Evolutionary conservation across 1,140 invertebrate genomes (phyloP).

Genomic region (Pseudomyrmex cubaensis): DNA sequence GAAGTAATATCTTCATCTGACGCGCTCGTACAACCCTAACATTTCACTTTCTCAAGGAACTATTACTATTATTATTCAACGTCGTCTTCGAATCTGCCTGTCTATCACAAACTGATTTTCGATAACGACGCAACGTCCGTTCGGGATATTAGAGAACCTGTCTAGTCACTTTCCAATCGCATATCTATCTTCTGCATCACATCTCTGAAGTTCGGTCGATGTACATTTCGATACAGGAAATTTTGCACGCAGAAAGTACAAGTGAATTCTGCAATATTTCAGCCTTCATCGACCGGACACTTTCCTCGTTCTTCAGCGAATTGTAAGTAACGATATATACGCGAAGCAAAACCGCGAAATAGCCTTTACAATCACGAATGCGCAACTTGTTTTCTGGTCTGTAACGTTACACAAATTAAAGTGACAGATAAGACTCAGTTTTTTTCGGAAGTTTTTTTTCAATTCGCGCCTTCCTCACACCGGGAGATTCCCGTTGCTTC

Average conservation of each 20-base stretch:
- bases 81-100: not conserved
- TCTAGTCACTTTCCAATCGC: slow-evolving; percentile 25
- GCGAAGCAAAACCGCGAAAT: slow-evolving; percentile 16
- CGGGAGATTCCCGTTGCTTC: slow-evolving; percentile 65
- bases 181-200: slow-evolving; percentile 9
- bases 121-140: slow-evolving; percentile 16
- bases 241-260: not conserved
- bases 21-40: not conserved
- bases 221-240: not conserved
- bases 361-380: not conserved
- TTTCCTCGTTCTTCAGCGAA: not conserved
- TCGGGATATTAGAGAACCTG: slow-evolving; percentile 15
- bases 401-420: no score
- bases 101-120: slow-evolving; percentile 6
- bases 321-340: not conserved
- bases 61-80: no score
- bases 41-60: slow-evolving; percentile 21
- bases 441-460: no score
- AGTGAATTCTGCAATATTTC: not conserved
- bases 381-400: not conserved
- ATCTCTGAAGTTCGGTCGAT: slow-evolving; percentile 16
- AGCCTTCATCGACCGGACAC: not conserved
- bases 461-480: slow-evolving; percentile 27
- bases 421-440: no score
- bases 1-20: slow-evolving; percentile 1